Evolutionary conservation across 23 tunicate species (phyloP).

Genomic region (Ciona savignyi): DNA sequence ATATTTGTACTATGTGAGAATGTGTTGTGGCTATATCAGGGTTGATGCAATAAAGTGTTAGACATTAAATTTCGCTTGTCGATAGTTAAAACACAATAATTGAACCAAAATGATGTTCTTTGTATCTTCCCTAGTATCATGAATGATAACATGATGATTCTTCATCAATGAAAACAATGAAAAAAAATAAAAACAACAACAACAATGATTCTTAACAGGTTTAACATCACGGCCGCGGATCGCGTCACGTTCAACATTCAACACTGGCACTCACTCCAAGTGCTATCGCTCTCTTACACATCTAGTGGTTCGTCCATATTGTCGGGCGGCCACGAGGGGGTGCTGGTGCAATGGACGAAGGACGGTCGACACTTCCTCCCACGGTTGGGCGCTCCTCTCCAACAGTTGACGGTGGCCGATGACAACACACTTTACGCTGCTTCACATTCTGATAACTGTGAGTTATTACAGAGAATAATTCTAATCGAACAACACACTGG

Average conservation of each 20-base stretch:
- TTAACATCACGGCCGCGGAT: constrained; percentile 9
- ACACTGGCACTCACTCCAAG: constrained; percentile 77
- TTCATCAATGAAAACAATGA: too few relatives aligned
- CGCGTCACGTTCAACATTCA: constrained; percentile 1
- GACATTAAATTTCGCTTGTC: too few relatives aligned
- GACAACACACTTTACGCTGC: constrained; percentile 39
- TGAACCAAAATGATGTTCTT: too few relatives aligned
- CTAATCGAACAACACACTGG: too few relatives aligned
- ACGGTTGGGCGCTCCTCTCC: constrained; percentile 38
- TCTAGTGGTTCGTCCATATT: constrained; percentile 47
- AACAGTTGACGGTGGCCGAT: constrained; percentile 16
- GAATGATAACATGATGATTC: too few relatives aligned
- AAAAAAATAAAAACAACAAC: too few relatives aligned
- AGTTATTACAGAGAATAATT: too few relatives aligned
- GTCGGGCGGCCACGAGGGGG: constrained; percentile 77
- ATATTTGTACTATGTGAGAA: too few relatives aligned
- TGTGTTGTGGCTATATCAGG: too few relatives aligned
- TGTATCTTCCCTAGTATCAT: too few relatives aligned
- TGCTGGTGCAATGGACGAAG: constrained; percentile 60
- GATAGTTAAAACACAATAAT: too few relatives aligned
- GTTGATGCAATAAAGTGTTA: too few relatives aligned
- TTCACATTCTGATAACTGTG: constrained; percentile 70
- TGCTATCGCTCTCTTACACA: constrained; percentile 24
- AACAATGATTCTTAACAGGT: constrained; percentile 20
- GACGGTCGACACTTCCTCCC: constrained; percentile 48